Evolutionary conservation across 2,113 vertebrate species (phyloP).

Genomic region (Bettongia penicillata): DNA sequence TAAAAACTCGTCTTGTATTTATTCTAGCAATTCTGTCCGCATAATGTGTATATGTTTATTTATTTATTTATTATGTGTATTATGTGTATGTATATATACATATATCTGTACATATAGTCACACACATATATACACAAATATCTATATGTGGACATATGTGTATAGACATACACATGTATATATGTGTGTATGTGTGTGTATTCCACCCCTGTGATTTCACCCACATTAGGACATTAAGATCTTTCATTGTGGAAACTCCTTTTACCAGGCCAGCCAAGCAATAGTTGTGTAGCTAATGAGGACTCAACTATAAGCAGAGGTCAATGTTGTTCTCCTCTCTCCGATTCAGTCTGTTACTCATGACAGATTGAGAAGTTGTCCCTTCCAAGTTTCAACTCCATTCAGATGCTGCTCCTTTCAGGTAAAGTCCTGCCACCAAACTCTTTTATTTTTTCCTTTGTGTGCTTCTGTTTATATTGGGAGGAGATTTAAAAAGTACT

Average conservation of each 20-base stretch:
- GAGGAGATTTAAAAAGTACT: not conserved
- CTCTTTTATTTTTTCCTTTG: not conserved
- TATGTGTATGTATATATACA: not conserved
- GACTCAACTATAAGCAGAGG: not conserved
- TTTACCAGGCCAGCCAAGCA: not conserved
- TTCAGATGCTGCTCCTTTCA: not conserved
- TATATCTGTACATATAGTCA: not conserved
- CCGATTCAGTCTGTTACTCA: not conserved
- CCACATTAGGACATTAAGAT: not conserved
- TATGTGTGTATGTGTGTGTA: not conserved
- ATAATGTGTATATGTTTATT: not conserved
- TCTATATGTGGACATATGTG: no score
- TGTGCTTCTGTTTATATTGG: not conserved
- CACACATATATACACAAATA: no score
- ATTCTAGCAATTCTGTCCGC: not conserved
- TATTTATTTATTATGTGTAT: not conserved
- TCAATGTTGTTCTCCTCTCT: not conserved
- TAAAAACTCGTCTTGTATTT: slow-evolving; percentile 13
- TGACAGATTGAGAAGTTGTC: not conserved
- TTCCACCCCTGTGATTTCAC: not conserved
- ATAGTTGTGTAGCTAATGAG: not conserved
- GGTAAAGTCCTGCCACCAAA: not conserved
- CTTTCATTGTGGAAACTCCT: not conserved
- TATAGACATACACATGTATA: no score
- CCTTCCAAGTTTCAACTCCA: not conserved